Evolutionary conservation across 2,113 vertebrate genomes (phyloP), one percentile per base, ranked within the genome.

Genomic region (Semnornis frantzii): DNA sequence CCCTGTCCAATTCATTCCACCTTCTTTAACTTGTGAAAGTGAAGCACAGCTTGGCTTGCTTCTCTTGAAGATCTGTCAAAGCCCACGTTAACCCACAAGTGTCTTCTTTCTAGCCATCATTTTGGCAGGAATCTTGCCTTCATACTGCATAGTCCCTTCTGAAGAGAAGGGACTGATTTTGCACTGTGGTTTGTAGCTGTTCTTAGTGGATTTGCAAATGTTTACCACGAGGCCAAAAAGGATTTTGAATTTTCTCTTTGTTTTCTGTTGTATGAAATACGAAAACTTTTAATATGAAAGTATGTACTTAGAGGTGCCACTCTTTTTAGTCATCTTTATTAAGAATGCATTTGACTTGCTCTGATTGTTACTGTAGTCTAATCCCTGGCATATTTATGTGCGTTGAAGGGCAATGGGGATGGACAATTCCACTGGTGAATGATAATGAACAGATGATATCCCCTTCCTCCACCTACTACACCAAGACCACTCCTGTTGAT

Each of bases 31-130:
- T 95, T 91, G 60, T 80, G 68, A 78, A 92, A 90, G 42, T 74
- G 81, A 79, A 91, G 66, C 79, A 89, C 44, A 60, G 54, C 63
- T 87, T 87, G 75, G 68, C 94, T 85, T 79, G 17, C 71, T 79
- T 91, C 68, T 78, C 59, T 66, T 69, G 59, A 91, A 65, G 68
- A 54, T 85, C 33, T 93, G 94, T 72, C 82, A 93, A 95, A 80
- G 76, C 64, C 64, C 82, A 79, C 71, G 65, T 82, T 92, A 93
- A 93, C 82, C 91, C 85, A 69, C 76, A 91, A 90, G 74, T 73
- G 55, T 46, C 82, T 79, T 87, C 59, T 42, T 95, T 58, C 48
- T 62, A 87, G 52, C 74, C 52, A 85, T 50, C 14, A 59, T 93
- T 76, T 91, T 89, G 91, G 75, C 89, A 88, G 64, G 33, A 60